A percentile compares a stretch with the other conserved stretches of the same genome.
These are phyloP conservation scores for Anomalospiza imberbis DNA, from an alignment of 2,797 vertebrate species.

Conservation along the genomic window DNA sequence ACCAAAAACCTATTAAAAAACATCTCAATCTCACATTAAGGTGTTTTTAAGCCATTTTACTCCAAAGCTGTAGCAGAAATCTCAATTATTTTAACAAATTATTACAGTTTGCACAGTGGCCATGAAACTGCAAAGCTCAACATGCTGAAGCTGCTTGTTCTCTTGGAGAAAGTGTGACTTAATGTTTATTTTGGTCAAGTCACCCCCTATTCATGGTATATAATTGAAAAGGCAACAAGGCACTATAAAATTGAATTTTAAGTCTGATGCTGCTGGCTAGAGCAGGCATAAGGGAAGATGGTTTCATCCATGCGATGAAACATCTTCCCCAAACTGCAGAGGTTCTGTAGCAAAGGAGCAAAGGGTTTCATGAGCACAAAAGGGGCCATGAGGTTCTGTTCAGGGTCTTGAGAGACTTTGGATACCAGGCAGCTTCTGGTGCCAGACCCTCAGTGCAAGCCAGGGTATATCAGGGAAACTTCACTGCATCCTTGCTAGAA, in stretches of 20 bases:
- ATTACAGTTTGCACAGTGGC: not conserved
- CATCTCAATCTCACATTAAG: not conserved
- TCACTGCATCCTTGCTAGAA: not conserved
- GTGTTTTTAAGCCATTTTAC: not conserved
- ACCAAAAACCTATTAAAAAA: not conserved
- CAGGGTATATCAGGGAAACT: not conserved
- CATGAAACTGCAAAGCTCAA: not conserved
- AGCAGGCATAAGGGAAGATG: not conserved
- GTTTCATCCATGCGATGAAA: not conserved
- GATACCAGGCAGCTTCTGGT: not conserved
- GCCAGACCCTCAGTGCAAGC: not conserved
- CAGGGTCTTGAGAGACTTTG: not conserved
- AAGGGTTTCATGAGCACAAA: not conserved
- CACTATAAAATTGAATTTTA: not conserved
- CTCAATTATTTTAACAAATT: not conserved
- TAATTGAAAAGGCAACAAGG: not conserved
- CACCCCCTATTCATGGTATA: not conserved
- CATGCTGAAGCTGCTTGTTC: not conserved
- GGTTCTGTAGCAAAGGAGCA: not conserved
- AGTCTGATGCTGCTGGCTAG: not conserved
- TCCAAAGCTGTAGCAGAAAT: not conserved
- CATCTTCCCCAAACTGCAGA: not conserved
- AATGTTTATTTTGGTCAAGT: not conserved
- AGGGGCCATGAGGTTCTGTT: not conserved
- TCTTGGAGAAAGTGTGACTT: not conserved